Evolutionary conservation across 1,140 invertebrate genomes (phyloP).

Genomic region (Plutomurus gul): DNA sequence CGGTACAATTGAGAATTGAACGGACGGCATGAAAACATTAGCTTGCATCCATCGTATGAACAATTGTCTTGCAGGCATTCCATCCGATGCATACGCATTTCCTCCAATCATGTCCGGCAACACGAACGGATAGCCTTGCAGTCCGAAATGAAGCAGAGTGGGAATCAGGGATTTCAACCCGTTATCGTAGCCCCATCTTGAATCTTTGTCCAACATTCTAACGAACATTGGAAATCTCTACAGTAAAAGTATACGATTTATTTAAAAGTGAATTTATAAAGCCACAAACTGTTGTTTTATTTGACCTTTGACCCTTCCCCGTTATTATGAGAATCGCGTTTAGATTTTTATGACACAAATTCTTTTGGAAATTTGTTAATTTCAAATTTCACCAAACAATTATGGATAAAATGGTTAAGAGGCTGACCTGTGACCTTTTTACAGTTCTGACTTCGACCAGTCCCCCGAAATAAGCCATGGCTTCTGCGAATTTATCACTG

Average conservation of each 20-base stretch:
- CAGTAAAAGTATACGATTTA: not conserved
- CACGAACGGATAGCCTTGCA: conserved; percentile 65
- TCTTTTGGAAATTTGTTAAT: too few relatives aligned
- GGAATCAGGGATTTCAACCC: conserved; percentile 78
- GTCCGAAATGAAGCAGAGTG: conserved; percentile 65
- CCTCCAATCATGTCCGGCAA: conserved; percentile 92
- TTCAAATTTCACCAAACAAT: too few relatives aligned
- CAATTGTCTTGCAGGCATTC: conserved; percentile 70
- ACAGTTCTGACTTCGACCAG: conserved; percentile 73
- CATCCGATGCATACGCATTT: conserved; percentile 66
- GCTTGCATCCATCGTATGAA: conserved; percentile 88
- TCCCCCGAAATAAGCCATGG: conserved; percentile 67
- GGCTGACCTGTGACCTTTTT: conserved; percentile 52
- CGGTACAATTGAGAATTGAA: conserved; percentile 86
- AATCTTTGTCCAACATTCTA: conserved; percentile 84
- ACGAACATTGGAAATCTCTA: conserved; percentile 57
- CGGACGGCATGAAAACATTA: conserved; percentile 80
- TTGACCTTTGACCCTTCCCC: too few relatives aligned
- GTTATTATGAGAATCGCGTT: too few relatives aligned
- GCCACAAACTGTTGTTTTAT: too few relatives aligned
- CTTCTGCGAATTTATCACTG: conserved; percentile 65
- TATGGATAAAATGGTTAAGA: conserved; percentile 67
- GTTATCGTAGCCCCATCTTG: conserved; percentile 77
- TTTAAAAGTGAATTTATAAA: not conserved
- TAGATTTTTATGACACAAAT: too few relatives aligned